Conservation (phyloP, 2,888 invertebrate genomes). For the Amorpha juglandis region DNA sequence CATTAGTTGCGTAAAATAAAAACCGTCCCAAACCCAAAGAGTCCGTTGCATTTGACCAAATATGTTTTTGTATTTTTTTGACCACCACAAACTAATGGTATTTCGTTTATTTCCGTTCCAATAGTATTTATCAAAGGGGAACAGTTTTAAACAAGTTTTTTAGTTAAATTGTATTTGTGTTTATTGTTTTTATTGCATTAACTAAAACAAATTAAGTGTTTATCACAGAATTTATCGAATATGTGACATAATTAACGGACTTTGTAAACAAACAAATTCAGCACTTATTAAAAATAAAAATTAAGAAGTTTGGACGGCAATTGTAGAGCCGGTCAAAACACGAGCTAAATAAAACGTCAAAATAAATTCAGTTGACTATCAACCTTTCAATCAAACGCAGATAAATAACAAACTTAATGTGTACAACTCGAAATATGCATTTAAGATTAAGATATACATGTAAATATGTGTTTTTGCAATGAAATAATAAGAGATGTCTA, state of each 20-base stretch:
- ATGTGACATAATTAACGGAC: not conserved
- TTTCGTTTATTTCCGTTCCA: constrained; percentile 3
- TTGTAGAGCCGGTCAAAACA: not conserved
- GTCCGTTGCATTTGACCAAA: not conserved
- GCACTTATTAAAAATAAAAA: not conserved
- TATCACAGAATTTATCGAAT: not conserved
- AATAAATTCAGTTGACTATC: not conserved
- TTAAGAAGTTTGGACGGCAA: not conserved
- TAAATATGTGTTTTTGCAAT: not conserved
- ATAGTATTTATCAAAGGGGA: constrained; percentile 7
- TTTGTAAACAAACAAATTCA: too few species aligned
- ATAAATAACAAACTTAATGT: constrained; percentile 16
- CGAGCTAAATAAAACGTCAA: not conserved
- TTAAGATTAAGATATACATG: constrained; percentile 2
- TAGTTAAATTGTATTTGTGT: not conserved
- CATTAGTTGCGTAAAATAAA: not conserved
- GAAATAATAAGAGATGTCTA: not conserved
- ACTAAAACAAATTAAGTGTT: not conserved
- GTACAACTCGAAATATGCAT: not conserved
- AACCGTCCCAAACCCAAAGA: not conserved
- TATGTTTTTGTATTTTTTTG: not conserved
- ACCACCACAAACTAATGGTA: constrained; percentile 1
- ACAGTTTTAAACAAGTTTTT: constrained; percentile 2
- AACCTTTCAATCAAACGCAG: constrained; percentile 1
- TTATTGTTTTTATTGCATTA: not conserved